These are phyloP conservation scores for Spinibarbus caldwelli DNA, from an alignment of 2,797 vertebrate genomes.

Conservation along the genomic window DNA sequence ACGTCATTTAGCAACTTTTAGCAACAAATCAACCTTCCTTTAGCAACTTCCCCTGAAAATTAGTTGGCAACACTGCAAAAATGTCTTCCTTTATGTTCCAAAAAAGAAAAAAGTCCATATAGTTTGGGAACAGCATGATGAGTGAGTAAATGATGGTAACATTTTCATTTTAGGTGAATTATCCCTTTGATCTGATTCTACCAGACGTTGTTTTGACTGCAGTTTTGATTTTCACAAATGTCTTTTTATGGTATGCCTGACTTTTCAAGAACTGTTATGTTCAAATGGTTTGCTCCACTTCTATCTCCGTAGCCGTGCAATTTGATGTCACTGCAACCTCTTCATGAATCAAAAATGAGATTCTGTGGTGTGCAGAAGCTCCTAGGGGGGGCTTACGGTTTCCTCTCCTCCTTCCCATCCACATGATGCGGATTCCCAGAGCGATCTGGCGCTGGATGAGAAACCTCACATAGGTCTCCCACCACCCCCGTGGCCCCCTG, in stretches of 20 bases:
- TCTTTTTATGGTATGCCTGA: too few relatives aligned
- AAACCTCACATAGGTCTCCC: conserved; percentile 35
- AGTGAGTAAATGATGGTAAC: neutral
- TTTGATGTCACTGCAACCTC: conserved; percentile 28
- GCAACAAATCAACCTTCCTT: too few relatives aligned
- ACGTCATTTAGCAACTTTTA: too few relatives aligned
- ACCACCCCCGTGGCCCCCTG: conserved; percentile 40
- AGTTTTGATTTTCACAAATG: neutral
- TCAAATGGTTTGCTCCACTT: conserved; percentile 21
- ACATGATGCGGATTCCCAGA: conserved; percentile 41
- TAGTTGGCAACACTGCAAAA: too few relatives aligned
- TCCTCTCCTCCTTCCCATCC: conserved; percentile 41
- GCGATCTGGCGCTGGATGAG: conserved; percentile 46
- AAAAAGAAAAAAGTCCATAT: neutral
- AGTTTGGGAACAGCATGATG: neutral
- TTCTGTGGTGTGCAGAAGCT: conserved; percentile 30
- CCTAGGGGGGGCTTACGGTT: conserved; percentile 22
- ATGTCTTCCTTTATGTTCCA: neutral
- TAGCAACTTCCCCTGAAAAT: too few relatives aligned
- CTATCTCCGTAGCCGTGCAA: neutral
- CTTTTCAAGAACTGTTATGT: conserved; percentile 3
- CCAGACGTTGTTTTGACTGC: neutral
- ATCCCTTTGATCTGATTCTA: neutral
- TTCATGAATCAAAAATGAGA: conserved; percentile 40
- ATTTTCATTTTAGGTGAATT: neutral